phyloP scores from a whole-genome alignment of 2,888 invertebrate genomes.

The Tolmerus cingulatus region DNA sequence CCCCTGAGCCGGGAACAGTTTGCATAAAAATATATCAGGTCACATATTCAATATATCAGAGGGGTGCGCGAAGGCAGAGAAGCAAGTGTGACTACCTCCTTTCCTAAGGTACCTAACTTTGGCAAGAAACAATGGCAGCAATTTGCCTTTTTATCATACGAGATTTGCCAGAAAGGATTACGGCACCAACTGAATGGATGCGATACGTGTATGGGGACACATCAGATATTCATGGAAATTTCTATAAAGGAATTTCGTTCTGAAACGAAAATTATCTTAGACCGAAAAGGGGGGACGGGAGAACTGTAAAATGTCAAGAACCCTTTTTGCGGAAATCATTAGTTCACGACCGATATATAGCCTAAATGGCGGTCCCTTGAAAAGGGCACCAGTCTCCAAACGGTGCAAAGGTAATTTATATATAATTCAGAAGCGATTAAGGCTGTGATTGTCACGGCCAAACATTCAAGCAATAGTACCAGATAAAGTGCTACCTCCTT shows the following conservation, averaged over 20 bases:
- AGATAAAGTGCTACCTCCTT: not conserved
- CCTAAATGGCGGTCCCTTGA: not conserved
- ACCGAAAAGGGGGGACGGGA: not conserved
- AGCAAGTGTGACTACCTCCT: not conserved
- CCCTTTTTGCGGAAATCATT: conserved; percentile 4
- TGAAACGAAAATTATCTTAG: conserved; percentile 5
- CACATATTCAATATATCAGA: conserved; percentile 4
- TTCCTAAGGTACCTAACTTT: not conserved
- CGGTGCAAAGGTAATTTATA: not conserved
- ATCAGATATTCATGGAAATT: conserved; percentile 20
- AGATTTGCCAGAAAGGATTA: conserved; percentile 1
- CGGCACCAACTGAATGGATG: not conserved
- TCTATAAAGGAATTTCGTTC: conserved; percentile 2
- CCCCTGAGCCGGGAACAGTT: not conserved
- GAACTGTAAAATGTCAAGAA: not conserved
- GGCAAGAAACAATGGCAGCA: not conserved
- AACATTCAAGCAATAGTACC: not conserved
- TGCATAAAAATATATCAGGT: not conserved
- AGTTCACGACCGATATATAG: not conserved
- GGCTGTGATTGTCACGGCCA: not conserved
- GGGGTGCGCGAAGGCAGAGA: not conserved
- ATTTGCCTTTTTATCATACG: conserved; percentile 13
- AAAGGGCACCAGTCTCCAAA: not conserved
- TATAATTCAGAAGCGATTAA: conserved; percentile 18
- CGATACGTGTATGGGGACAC: not conserved